These are phyloP conservation scores for Myiozetetes cayanensis DNA, from an alignment of 2,113 vertebrate species.

Conservation along the genomic window DNA sequence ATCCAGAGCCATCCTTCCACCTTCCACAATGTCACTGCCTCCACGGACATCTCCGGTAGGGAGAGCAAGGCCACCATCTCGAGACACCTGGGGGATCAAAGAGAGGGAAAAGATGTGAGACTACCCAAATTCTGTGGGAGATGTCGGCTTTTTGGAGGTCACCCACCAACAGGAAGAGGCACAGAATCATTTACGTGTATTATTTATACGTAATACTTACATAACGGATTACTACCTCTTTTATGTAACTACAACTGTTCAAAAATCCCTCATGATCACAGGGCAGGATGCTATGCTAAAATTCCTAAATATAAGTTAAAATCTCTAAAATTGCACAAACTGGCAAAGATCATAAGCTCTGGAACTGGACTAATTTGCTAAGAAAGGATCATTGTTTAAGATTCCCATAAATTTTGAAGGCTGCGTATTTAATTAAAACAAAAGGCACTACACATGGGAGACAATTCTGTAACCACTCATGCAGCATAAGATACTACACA, in stretches of 20 bases:
- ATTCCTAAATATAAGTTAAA: background rate
- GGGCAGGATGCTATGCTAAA: background rate
- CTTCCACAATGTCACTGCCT: slow-evolving; percentile 78
- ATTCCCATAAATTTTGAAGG: background rate
- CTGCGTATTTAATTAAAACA: background rate
- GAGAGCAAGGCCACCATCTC: slow-evolving; percentile 75
- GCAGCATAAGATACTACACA: background rate
- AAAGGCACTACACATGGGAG: background rate
- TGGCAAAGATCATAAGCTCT: background rate
- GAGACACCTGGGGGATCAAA: slow-evolving; percentile 64
- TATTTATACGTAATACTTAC: background rate
- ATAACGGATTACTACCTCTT: background rate
- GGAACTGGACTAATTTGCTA: background rate
- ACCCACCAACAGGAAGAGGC: background rate
- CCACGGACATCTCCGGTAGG: slow-evolving; percentile 72
- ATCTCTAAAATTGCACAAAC: background rate
- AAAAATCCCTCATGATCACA: background rate
- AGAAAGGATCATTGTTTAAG: background rate
- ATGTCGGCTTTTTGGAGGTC: background rate
- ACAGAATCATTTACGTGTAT: background rate
- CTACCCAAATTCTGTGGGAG: background rate
- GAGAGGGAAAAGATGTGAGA: background rate
- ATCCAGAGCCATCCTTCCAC: slow-evolving; percentile 90
- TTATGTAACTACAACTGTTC: background rate
- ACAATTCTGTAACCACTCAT: background rate